Evolutionary conservation across 2,113 vertebrate genomes (phyloP), one percentile per base, ranked within the genome.

Genomic region (Tragelaphus scriptus): DNA sequence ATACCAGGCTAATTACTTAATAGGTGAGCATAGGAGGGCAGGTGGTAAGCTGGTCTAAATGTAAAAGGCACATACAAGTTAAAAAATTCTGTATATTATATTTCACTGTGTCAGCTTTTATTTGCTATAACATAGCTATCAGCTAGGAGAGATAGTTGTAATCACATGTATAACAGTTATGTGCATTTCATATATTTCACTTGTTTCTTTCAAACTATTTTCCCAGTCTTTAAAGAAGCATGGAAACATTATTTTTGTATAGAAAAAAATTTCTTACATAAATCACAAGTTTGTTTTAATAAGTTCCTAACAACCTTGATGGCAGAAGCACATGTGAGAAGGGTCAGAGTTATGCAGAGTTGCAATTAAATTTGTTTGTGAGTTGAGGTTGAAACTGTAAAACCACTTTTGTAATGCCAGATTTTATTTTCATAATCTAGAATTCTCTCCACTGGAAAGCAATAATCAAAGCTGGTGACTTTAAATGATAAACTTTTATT

Each of bases 401-500:
- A 91, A 81, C 1, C 17, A 58, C 30, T 88, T 36, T 21, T 49
- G 40, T 63, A 95, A 85, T 49, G n/a, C 40, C 56, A 65, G 71
- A 4, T 12, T 77, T 86, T 61, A 40, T 77, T 71, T 84, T 40
- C 36, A 55, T 21, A 53, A 36, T 59, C 6, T 49, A 96, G 49
- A 88, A 71, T 81, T 40, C 28, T 96, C 44, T 77, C 30, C 14
- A 32, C 28, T 44, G 30, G 9, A 87, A 88, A 65, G 11, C 6
- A 97, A 94, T 63, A 55, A 96, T 65, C 44, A 85, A 96, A 97
- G 97, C 88, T 49, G 68, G 51, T 97, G 98, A 98, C 98, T 99
- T 99, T 99, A 99, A 99, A 99, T 99, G 99, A 99, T 99, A 99
- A 99, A 99, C 99, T 99, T 99, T 99, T 99, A 99, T 99, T 99